Conservation (phyloP, 2,113 vertebrate species). For the Hystrix brachyura region DNA sequence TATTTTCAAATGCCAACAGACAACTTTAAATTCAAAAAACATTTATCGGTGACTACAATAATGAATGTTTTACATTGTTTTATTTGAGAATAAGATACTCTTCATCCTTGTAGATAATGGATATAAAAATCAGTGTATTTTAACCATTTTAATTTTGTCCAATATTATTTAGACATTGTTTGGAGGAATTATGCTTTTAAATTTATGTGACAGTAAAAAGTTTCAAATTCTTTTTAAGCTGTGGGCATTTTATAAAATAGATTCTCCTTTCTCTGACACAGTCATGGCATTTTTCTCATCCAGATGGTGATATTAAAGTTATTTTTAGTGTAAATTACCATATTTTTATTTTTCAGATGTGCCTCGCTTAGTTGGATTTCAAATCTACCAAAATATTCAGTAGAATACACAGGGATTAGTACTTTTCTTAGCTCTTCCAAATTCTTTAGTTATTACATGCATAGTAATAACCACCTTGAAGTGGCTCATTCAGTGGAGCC, state of each 20-base stretch:
- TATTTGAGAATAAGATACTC: background rate
- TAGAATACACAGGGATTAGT: conserved; percentile 67
- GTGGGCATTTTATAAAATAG: conserved; percentile 37
- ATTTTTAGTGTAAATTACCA: conserved; percentile 79
- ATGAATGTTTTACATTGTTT: background rate
- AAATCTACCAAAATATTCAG: conserved; percentile 73
- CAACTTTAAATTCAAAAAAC: conserved; percentile 37
- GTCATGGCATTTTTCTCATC: conserved; percentile 64
- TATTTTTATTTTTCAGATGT: conserved; percentile 75
- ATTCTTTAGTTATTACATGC: conserved; percentile 74
- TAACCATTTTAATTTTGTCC: background rate
- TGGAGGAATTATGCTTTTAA: conserved; percentile 28
- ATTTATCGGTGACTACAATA: background rate
- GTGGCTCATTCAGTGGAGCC: conserved; percentile 78
- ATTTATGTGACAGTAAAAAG: background rate
- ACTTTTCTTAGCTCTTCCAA: conserved; percentile 70
- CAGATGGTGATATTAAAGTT: conserved; percentile 74
- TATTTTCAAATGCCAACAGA: conserved; percentile 39
- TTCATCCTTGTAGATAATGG: background rate
- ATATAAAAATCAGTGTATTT: conserved; percentile 5
- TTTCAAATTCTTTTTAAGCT: conserved; percentile 22
- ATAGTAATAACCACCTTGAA: conserved; percentile 78
- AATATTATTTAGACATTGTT: conserved; percentile 47
- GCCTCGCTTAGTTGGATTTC: conserved; percentile 66
- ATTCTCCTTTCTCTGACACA: conserved; percentile 34